Evolutionary conservation across 2,888 invertebrate species (phyloP).

Genomic region (Parasteatoda lunata): DNA sequence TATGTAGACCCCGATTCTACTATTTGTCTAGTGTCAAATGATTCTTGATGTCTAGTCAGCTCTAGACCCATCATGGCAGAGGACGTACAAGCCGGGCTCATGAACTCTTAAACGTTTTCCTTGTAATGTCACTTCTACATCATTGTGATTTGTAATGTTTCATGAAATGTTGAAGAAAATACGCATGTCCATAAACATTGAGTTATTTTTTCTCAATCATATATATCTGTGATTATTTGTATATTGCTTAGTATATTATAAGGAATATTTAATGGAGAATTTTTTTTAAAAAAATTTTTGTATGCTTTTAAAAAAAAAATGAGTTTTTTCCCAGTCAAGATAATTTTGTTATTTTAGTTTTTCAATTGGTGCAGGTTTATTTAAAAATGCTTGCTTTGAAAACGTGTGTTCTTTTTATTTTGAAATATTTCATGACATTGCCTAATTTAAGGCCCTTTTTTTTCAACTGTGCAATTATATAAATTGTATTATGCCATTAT

Average conservation of each 20-base stretch:
- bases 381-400: background rate
- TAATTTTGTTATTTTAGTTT: background rate
- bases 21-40: conserved; percentile 45
- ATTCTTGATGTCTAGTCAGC: conserved; percentile 51
- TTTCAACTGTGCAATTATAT: conserved; percentile 17
- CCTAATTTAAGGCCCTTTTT: conserved; percentile 2
- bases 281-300: background rate
- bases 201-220: conserved; percentile 38
- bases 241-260: conserved; percentile 50
- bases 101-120: conserved; percentile 25
- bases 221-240: conserved; percentile 47
- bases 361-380: background rate
- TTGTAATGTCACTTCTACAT: conserved; percentile 29
- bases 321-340: background rate
- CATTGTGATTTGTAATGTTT: conserved; percentile 36
- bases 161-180: conserved; percentile 40
- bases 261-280: background rate
- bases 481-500: conserved; percentile 10
- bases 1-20: conserved; percentile 11
- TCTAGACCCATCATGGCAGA: conserved; percentile 47
- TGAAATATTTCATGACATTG: background rate
- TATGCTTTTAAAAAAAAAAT: background rate
- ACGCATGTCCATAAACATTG: conserved; percentile 32
- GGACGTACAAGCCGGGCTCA: conserved; percentile 30
- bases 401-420: background rate